Evolutionary conservation across 2,888 invertebrate genomes (phyloP), one percentile per base, ranked within the genome.

Genomic region (Microdon myrmicae): DNA sequence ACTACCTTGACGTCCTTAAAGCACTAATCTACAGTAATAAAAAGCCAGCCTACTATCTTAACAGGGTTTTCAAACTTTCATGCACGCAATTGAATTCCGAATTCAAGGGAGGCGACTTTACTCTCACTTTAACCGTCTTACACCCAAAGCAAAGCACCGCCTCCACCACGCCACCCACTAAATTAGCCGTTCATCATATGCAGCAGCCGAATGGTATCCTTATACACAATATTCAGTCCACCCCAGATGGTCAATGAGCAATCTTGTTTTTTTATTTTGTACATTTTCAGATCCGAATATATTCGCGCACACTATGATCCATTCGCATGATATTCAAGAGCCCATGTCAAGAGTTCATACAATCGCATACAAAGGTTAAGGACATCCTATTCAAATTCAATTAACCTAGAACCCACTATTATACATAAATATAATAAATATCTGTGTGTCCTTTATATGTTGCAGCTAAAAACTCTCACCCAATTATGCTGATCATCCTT

Each of bases 101-200:
- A 38, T 95, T 96, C 81, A 90, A 93, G 69, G 95, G 94, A 82
- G 96, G 96, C 81, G 95, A 96, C 82, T 94, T 96, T 77, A 90
- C 94, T 45, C 92, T 96, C 77, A 96, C 94, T 68, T 77, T 94
- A 70, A 94, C 94, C 0, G 94, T 95, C 35, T 89, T 94, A 64
- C 95, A 95, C 82, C 94, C 94, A 1, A 83, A 76, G 73, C 83
- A 72, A 73, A 82, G 29, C 84, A 87, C 73, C 86, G 76, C 74
- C 19, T 75, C 72, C 48, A 86, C 71, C 84, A 83, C 78, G 80
- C 85, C 71, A 82, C 83, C 73, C 80, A 83, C 73, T 88, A 87
- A 80, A 76, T 83, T 69, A 67, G 86, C 87, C 3, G 58, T 47
- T 23, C 60, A 51, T 13, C 60, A 68, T 29, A 14, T 60, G 2